Percentiles rank a stretch among this genome's conserved stretches.
Evolutionary conservation across 2,888 invertebrate species (phyloP).

Genomic region (Metellina segmentata): DNA sequence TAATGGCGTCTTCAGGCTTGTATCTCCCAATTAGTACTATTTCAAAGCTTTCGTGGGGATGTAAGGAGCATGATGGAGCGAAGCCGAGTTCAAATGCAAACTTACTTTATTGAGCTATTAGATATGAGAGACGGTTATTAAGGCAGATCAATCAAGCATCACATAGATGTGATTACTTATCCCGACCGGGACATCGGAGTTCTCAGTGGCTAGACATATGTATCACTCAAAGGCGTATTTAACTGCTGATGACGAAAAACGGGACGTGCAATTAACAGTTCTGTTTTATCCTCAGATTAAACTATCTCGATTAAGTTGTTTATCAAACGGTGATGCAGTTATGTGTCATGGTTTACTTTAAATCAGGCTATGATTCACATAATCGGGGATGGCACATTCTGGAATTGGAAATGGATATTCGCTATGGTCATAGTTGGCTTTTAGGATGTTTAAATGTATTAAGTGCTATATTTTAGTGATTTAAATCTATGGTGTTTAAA

Average conservation of each 20-base stretch:
- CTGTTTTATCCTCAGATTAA: too few species aligned
- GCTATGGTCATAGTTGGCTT: not conserved
- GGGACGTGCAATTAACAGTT: too few species aligned
- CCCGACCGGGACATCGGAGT: not conserved
- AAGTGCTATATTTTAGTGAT: not conserved
- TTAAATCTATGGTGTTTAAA: not conserved
- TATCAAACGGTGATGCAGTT: too few species aligned
- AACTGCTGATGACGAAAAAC: not conserved
- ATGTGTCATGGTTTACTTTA: too few species aligned
- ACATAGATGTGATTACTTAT: not conserved
- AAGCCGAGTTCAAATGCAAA: not conserved
- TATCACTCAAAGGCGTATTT: not conserved
- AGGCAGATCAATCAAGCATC: not conserved
- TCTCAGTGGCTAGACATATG: not conserved
- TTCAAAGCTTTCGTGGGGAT: not conserved
- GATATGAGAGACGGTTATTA: not conserved
- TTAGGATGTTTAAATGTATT: not conserved
- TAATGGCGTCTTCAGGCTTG: not conserved
- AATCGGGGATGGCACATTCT: too few species aligned
- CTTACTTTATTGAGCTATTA: not conserved
- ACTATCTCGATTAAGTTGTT: too few species aligned
- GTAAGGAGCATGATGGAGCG: not conserved
- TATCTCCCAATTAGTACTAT: not conserved
- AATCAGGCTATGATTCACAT: too few species aligned
- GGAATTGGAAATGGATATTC: not conserved